A percentile compares a stretch with the other conserved stretches of the same genome.
These are phyloP conservation scores for Eurosta solidaginis DNA, from an alignment of 1,140 invertebrate species.

Conservation along the genomic window DNA sequence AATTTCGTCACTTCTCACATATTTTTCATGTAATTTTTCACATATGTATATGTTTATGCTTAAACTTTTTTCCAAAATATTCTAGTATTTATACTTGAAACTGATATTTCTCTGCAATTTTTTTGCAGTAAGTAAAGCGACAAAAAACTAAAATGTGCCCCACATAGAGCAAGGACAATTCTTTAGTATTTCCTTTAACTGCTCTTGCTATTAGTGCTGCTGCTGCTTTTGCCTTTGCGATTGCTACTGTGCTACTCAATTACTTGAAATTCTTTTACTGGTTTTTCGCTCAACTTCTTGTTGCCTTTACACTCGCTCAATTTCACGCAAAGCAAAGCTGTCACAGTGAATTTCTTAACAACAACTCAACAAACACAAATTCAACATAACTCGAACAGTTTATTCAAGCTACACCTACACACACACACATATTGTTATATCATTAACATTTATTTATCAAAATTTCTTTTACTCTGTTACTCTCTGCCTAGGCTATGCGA, in stretches of 20 bases:
- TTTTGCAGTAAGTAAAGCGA: neutral
- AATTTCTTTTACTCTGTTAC: neutral
- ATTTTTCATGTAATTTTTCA: neutral
- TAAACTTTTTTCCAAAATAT: neutral
- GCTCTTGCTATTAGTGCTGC: neutral
- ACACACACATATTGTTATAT: neutral
- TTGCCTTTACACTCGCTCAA: neutral
- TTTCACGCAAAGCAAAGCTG: neutral
- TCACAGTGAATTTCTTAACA: neutral
- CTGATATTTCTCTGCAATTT: too few relatives aligned
- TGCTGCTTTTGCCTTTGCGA: neutral
- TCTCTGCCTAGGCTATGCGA: neutral
- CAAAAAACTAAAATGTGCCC: neutral
- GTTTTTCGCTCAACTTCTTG: slow-evolving; percentile 22
- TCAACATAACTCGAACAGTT: neutral
- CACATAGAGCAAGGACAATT: neutral
- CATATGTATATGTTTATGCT: neutral
- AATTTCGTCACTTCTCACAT: neutral
- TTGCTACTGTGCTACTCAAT: slow-evolving; percentile 3
- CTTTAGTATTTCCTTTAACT: neutral
- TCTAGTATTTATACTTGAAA: neutral
- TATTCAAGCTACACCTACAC: neutral
- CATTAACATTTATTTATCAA: neutral
- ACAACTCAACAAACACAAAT: neutral
- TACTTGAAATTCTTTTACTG: neutral